Conservation (phyloP, 1,140 invertebrate species). For the Zaprionus ornatus region DNA sequence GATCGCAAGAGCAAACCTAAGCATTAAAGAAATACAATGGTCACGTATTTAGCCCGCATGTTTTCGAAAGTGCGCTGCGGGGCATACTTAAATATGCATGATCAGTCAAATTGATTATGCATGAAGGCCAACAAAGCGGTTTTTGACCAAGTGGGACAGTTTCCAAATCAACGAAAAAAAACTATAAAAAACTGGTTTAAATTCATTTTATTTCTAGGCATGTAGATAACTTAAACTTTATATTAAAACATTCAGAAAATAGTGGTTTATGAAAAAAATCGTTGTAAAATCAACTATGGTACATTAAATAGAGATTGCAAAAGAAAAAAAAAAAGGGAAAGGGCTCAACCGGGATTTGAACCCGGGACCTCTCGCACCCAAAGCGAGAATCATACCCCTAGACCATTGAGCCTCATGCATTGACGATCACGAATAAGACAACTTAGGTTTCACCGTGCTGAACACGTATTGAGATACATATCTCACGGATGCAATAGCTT, state of each 20-base stretch:
- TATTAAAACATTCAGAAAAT: background rate
- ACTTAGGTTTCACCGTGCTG: background rate
- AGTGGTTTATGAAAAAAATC: background rate
- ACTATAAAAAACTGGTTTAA: slow-evolving; percentile 8
- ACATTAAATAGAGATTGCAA: background rate
- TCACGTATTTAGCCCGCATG: slow-evolving; percentile 3
- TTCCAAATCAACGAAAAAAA: background rate
- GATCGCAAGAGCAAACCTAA: background rate
- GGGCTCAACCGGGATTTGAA: slow-evolving; percentile 94
- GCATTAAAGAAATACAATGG: slow-evolving; percentile 9
- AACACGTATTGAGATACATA: background rate
- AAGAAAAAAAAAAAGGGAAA: background rate
- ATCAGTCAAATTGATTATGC: slow-evolving; percentile 30
- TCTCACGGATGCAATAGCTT: background rate
- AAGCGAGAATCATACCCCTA: slow-evolving; percentile 96
- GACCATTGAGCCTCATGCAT: slow-evolving; percentile 90
- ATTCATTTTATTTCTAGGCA: background rate
- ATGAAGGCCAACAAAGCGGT: slow-evolving; percentile 22
- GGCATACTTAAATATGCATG: slow-evolving; percentile 10
- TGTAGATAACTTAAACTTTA: background rate
- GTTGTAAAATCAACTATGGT: background rate
- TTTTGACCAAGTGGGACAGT: background rate
- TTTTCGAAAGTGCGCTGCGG: slow-evolving; percentile 5
- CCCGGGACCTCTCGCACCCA: slow-evolving; percentile 95
- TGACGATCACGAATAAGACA: accelerated